A percentile compares a stretch with the other conserved stretches of the same genome.
Evolutionary conservation across 2,113 vertebrate genomes (phyloP).

Genomic region (Naja naja): DNA sequence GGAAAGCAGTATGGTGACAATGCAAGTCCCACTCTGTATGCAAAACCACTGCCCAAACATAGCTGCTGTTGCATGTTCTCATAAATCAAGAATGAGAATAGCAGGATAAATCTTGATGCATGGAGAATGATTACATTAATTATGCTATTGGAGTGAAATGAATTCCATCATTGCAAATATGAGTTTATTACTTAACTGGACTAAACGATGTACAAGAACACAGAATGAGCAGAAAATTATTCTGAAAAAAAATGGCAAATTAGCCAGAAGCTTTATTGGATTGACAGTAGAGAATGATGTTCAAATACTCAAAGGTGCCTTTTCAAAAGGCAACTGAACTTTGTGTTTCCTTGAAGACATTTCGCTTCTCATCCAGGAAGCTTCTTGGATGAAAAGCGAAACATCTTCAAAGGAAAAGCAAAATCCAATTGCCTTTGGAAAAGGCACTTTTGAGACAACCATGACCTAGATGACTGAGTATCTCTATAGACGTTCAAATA

Average conservation of each 20-base stretch:
- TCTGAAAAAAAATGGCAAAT: neutral
- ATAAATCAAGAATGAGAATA: neutral
- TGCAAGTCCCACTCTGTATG: neutral
- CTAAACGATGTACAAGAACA: accelerated
- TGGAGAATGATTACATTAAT: neutral
- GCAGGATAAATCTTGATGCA: neutral
- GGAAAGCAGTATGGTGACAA: neutral
- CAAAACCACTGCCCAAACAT: neutral
- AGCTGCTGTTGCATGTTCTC: neutral
- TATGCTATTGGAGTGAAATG: neutral
- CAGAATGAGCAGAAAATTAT: neutral
- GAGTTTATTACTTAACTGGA: neutral
- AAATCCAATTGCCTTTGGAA: too few relatives aligned
- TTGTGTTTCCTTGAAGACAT: too few relatives aligned
- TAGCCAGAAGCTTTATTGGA: neutral
- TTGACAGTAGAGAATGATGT: neutral
- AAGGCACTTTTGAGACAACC: too few relatives aligned
- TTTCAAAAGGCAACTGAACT: too few relatives aligned
- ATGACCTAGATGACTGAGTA: too few relatives aligned
- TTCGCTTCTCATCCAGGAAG: too few relatives aligned
- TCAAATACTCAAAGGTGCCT: neutral
- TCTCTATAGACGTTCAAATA: neutral
- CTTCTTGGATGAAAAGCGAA: too few relatives aligned
- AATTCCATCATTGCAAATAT: neutral
- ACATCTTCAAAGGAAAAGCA: too few relatives aligned